A percentile compares a stretch with the other conserved stretches of the same genome.
These are phyloP conservation scores for Saccopteryx bilineata DNA, from an alignment of 2,113 vertebrate genomes.

Conservation along the genomic window DNA sequence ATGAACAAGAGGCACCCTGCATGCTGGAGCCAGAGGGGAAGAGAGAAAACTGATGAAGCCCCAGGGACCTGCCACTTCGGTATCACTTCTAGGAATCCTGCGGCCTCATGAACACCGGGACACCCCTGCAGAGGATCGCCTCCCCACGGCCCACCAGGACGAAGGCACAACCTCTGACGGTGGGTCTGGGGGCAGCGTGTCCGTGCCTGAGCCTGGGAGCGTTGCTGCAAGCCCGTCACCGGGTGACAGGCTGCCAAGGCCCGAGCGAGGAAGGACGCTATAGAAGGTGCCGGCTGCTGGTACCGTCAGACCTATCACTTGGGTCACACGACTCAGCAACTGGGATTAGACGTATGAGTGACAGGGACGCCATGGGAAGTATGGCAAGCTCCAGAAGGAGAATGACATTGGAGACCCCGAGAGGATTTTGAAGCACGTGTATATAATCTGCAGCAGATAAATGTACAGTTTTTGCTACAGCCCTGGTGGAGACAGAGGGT, in stretches of 20 bases:
- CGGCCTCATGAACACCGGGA: not conserved
- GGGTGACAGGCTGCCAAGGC: not conserved
- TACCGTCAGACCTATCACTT: accelerated
- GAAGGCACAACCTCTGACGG: not conserved
- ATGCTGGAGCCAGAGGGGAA: not conserved
- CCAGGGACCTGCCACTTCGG: too few species aligned
- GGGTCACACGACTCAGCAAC: not conserved
- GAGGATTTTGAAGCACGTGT: not conserved
- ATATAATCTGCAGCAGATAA: not conserved
- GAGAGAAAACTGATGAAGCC: not conserved
- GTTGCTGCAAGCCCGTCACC: not conserved
- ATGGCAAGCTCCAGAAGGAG: not conserved
- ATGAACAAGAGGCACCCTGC: too few species aligned
- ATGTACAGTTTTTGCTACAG: not conserved
- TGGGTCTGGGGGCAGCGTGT: not conserved
- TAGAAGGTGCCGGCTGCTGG: not conserved
- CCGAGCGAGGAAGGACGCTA: not conserved
- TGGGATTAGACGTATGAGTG: not conserved
- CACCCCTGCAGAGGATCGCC: not conserved
- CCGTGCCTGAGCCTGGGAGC: not conserved
- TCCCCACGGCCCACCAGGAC: not conserved
- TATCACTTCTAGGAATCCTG: not conserved
- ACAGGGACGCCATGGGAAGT: not conserved
- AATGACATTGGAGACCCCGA: not conserved
- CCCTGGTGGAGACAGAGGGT: not conserved